phyloP scores from a whole-genome alignment of 2,113 vertebrate species.

The Odontophorus gujanensis region DNA sequence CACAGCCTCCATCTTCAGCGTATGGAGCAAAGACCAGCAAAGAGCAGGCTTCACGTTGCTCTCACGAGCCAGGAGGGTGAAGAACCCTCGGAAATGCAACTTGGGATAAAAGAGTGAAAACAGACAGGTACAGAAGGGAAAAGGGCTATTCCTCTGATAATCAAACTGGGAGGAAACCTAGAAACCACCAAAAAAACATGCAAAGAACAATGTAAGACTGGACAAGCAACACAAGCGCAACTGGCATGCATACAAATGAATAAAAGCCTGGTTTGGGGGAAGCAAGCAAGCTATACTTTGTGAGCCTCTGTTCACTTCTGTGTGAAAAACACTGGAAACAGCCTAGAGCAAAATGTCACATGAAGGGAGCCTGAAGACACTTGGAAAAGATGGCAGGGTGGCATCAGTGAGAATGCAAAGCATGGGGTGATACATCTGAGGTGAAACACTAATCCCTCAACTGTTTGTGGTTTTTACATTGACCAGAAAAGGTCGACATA shows the following conservation, averaged over 20 bases:
- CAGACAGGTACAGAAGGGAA: not conserved
- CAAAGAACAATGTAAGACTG: not conserved
- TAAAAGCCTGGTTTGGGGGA: not conserved
- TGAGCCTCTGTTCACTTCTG: not conserved
- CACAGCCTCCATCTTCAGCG: conserved; percentile 16
- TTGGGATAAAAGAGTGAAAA: conserved; percentile 2
- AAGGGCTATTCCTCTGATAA: not conserved
- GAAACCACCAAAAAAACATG: not conserved
- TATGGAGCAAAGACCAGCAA: not conserved
- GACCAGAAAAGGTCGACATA: conserved; percentile 50
- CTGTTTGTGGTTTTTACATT: not conserved
- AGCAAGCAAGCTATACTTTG: not conserved
- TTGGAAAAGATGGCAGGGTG: not conserved
- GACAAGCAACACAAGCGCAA: not conserved
- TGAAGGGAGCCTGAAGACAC: not conserved
- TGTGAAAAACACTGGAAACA: not conserved
- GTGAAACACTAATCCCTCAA: not conserved
- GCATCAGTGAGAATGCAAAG: not conserved
- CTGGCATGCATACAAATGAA: not conserved
- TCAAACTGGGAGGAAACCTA: not conserved
- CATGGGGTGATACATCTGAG: not conserved
- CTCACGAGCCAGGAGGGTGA: not conserved
- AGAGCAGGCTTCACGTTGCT: not conserved
- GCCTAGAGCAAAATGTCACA: not conserved
- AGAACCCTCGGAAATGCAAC: not conserved